Evolutionary conservation across 2,797 vertebrate species (phyloP).

Genomic region (Cynodonichthys magdalenae): DNA sequence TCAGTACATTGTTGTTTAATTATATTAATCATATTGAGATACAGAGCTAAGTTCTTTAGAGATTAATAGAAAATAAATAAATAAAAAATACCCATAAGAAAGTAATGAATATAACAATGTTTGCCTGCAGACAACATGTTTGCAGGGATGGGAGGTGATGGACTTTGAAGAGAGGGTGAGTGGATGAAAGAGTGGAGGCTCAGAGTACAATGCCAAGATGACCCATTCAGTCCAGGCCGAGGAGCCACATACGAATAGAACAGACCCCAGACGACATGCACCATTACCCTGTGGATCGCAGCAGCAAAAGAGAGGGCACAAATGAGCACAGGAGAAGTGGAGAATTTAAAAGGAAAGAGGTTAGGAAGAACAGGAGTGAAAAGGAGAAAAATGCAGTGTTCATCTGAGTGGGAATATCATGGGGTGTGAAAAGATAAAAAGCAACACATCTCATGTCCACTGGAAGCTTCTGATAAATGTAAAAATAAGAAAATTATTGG

Average conservation of each 20-base stretch:
- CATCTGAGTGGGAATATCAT: slow-evolving; percentile 3
- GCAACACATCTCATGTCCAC: background rate
- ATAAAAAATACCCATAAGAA: slow-evolving; percentile 4
- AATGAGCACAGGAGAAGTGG: slow-evolving; percentile 23
- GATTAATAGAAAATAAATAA: too few relatives aligned
- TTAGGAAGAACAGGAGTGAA: slow-evolving; percentile 10
- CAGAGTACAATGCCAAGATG: slow-evolving; percentile 36
- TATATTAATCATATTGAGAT: background rate
- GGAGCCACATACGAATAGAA: slow-evolving; percentile 61
- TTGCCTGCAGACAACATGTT: slow-evolving; percentile 6
- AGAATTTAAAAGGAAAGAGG: slow-evolving; percentile 19
- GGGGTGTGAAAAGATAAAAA: background rate
- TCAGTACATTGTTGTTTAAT: slow-evolving; percentile 1
- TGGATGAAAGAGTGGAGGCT: slow-evolving; percentile 14
- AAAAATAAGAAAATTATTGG: background rate
- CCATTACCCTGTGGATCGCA: slow-evolving; percentile 66
- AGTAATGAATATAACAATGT: background rate
- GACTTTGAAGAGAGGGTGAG: slow-evolving; percentile 7
- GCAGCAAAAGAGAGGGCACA: slow-evolving; percentile 50
- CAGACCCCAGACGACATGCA: slow-evolving; percentile 69
- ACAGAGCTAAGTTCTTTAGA: background rate
- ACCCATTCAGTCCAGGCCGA: slow-evolving; percentile 49
- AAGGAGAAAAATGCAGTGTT: background rate
- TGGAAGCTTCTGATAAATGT: background rate
- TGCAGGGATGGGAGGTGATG: slow-evolving; percentile 1